Conservation (phyloP, 1,140 invertebrate genomes). For the Bombus haemorrhoidalis region DNA sequence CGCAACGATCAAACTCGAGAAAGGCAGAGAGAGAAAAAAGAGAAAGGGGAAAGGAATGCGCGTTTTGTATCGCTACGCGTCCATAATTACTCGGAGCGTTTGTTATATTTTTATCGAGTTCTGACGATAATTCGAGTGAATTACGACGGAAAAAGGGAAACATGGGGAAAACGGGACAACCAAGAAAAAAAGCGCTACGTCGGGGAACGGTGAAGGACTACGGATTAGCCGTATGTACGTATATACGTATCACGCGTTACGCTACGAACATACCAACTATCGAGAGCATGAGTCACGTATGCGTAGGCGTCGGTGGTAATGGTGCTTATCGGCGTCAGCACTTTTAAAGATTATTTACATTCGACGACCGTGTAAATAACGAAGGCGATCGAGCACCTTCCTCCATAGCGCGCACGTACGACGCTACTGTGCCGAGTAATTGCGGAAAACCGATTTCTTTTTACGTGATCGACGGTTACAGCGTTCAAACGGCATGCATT, state of each 20-base stretch:
- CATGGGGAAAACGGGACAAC: no score
- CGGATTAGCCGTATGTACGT: neutral
- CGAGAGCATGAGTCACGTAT: conserved; percentile 48
- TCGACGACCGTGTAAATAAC: conserved; percentile 53
- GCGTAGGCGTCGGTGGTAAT: conserved; percentile 56
- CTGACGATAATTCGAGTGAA: neutral
- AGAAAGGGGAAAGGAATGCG: conserved; percentile 24
- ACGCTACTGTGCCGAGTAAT: neutral
- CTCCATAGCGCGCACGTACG: neutral
- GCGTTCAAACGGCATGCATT: neutral
- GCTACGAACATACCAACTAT: neutral
- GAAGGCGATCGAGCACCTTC: neutral
- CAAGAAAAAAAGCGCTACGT: no score
- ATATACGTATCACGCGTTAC: conserved; percentile 4
- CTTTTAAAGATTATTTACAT: conserved; percentile 60
- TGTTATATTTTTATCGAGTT: neutral
- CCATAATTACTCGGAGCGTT: neutral
- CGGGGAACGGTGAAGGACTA: neutral
- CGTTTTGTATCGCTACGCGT: neutral
- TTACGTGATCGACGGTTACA: neutral
- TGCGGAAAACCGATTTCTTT: neutral
- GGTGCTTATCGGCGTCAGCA: conserved; percentile 39
- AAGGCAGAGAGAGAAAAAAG: neutral
- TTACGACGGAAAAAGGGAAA: neutral
- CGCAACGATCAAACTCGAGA: neutral